phyloP scores from a whole-genome alignment of 2,888 invertebrate genomes.

The Conomelus anceps region DNA sequence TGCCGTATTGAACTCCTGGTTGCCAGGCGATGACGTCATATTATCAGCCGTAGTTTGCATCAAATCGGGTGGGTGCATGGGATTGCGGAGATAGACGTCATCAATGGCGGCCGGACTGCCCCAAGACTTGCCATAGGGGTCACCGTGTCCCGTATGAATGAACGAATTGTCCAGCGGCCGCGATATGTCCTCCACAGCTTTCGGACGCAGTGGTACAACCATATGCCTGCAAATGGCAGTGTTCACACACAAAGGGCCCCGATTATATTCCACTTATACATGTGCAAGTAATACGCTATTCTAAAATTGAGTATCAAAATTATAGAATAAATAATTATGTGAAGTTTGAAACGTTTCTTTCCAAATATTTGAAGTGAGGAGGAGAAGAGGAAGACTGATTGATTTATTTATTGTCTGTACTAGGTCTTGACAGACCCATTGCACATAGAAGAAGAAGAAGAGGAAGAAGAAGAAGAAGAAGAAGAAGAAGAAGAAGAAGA shows the following conservation, averaged over 20 bases:
- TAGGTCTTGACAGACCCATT: too few species aligned
- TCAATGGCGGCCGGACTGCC: conserved; percentile 75
- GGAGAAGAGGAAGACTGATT: too few species aligned
- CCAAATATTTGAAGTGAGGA: too few species aligned
- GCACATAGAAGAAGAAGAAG: neutral
- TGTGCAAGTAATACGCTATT: neutral
- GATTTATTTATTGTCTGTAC: too few species aligned
- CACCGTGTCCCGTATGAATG: conserved; percentile 72
- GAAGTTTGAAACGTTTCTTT: neutral
- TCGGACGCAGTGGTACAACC: conserved; percentile 63
- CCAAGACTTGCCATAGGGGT: conserved; percentile 73
- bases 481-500: neutral
- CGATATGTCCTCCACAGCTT: conserved; percentile 62
- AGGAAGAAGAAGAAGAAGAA: too few species aligned
- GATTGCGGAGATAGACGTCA: conserved; percentile 67
- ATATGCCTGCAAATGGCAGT: too few species aligned
- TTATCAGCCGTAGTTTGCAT: conserved; percentile 43
- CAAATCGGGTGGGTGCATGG: conserved; percentile 63
- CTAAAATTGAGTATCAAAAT: neutral
- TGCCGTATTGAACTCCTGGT: conserved; percentile 27
- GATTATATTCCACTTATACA: neutral
- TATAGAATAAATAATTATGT: neutral
- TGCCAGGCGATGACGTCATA: conserved; percentile 8
- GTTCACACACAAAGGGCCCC: neutral
- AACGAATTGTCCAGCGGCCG: conserved; percentile 73